Percentiles rank a stretch among this genome's conserved stretches.
phyloP scores from a whole-genome alignment of 1,140 invertebrate species.

The Orius laevigatus region DNA sequence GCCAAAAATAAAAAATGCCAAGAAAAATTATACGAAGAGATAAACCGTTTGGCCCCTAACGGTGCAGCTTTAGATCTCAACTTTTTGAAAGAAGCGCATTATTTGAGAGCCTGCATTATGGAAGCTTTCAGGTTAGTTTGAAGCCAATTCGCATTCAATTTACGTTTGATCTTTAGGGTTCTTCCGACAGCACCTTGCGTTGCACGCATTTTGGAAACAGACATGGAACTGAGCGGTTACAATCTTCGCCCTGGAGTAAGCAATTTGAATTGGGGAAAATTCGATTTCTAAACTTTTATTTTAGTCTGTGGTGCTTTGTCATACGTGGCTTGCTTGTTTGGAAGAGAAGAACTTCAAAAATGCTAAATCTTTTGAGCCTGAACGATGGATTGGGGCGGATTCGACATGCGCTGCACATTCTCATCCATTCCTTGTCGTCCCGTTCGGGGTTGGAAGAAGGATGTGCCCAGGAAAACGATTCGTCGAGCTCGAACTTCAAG shows the following conservation, averaged over 20 bases:
- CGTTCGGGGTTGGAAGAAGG: conserved; percentile 71
- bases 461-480: conserved; percentile 71
- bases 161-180: conserved; percentile 32
- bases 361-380: conserved; percentile 57
- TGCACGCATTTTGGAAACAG: conserved; percentile 57
- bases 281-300: conserved; percentile 18
- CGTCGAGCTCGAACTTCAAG: conserved; percentile 56
- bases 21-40: conserved; percentile 56
- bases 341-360: conserved; percentile 61
- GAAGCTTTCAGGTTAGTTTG: conserved; percentile 56
- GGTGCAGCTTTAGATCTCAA: conserved; percentile 39
- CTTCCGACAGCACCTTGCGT: conserved; percentile 70
- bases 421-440: conserved; percentile 49
- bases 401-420: conserved; percentile 24
- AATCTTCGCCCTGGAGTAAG: conserved; percentile 58
- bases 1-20: conserved; percentile 52
- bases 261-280: conserved; percentile 14
- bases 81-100: conserved; percentile 45
- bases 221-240: conserved; percentile 59
- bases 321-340: conserved; percentile 66
- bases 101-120: conserved; percentile 68
- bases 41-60: conserved; percentile 35
- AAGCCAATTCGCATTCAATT: not conserved
- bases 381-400: conserved; percentile 53
- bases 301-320: conserved; percentile 68